Percentiles rank a stretch among this genome's conserved stretches.
Conservation (phyloP, 2,888 invertebrate genomes). For the Lapara coniferarum region DNA sequence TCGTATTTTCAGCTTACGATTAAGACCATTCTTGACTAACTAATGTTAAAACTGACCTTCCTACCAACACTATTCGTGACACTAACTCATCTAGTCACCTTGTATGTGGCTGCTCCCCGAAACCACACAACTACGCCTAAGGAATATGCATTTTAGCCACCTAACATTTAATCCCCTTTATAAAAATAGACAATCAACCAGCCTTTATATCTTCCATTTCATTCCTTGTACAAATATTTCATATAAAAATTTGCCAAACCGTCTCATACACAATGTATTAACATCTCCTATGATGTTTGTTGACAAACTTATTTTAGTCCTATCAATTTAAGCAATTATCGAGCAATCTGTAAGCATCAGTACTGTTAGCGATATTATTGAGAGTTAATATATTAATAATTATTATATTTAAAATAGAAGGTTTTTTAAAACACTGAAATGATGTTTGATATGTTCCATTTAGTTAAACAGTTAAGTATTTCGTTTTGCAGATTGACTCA, state of each 20-base stretch:
- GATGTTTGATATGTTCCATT: constrained; percentile 13
- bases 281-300: constrained; percentile 29
- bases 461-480: background rate
- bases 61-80: constrained; percentile 12
- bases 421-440: constrained; percentile 6
- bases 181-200: constrained; percentile 72
- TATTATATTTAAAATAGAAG: background rate
- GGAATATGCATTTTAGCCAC: constrained; percentile 74
- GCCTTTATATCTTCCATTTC: constrained; percentile 48
- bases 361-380: background rate
- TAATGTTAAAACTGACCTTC: background rate
- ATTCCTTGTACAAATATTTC: constrained; percentile 63
- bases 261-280: constrained; percentile 30
- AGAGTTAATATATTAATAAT: background rate
- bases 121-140: constrained; percentile 31
- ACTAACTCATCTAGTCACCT: constrained; percentile 20
- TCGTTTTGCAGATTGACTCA: background rate
- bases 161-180: constrained; percentile 70
- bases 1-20: too few species aligned
- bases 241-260: constrained; percentile 68
- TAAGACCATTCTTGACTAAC: background rate
- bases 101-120: constrained; percentile 13
- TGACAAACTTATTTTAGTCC: constrained; percentile 40
- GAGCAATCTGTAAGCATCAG: background rate
- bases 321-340: background rate